A percentile compares a stretch with the other conserved stretches of the same genome.
Evolutionary conservation across 2,888 invertebrate species (phyloP).

Genomic region (Dexiosoma caninum): DNA sequence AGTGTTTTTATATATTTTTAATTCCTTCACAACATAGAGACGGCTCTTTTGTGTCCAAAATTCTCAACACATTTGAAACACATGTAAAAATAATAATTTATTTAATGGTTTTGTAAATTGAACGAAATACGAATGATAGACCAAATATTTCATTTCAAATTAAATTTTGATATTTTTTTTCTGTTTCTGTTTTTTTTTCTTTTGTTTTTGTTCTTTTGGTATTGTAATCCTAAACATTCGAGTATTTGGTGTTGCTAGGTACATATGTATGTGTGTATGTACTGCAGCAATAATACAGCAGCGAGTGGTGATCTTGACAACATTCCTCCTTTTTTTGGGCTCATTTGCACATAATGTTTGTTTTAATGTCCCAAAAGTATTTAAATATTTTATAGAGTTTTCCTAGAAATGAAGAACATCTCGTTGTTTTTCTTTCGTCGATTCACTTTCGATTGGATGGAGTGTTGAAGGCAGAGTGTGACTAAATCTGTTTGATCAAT

Average conservation of each 20-base stretch:
- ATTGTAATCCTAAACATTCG: conserved; percentile 51
- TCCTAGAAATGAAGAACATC: not conserved
- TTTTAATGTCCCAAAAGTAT: conserved; percentile 12
- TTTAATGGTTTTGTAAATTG: conserved; percentile 8
- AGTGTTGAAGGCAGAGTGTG: conserved; percentile 20
- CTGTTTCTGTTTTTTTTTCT: no score
- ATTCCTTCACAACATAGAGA: no score
- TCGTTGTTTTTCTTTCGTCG: not conserved
- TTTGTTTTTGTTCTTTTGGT: no score
- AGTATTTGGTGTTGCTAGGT: conserved; percentile 19
- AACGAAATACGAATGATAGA: conserved; percentile 2
- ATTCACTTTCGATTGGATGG: not conserved
- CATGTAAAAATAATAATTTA: conserved; percentile 46
- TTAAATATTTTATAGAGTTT: not conserved
- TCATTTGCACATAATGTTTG: conserved; percentile 47
- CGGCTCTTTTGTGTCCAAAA: not conserved
- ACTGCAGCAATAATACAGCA: not conserved
- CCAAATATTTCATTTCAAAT: conserved; percentile 37
- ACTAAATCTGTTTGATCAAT: conserved; percentile 28
- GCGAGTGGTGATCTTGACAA: conserved; percentile 16
- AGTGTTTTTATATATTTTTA: conserved; percentile 19
- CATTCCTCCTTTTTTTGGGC: not conserved
- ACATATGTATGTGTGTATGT: no score
- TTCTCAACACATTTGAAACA: conserved; percentile 51
- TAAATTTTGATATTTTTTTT: not conserved